Percentiles rank a stretch among this genome's conserved stretches.
Conservation (phyloP, 37 sponge, comb jelly and placozoan genomes). For the Chondrosia reniformis region DNA sequence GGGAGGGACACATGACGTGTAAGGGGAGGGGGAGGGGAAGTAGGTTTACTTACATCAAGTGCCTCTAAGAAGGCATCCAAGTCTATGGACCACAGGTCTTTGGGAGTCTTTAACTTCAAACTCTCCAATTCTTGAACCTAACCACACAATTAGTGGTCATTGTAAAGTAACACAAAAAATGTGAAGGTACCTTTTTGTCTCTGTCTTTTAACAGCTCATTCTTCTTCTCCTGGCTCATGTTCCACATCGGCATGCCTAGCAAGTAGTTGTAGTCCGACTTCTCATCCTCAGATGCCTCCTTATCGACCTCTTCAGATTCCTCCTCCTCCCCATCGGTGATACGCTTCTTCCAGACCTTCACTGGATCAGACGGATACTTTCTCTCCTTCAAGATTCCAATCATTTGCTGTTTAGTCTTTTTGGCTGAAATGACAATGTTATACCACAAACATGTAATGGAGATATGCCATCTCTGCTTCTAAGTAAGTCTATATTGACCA, state of each 20-base stretch:
- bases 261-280: constrained; percentile 84
- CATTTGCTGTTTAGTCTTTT: constrained; percentile 72
- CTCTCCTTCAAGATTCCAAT: constrained; percentile 48
- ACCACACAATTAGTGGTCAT: not conserved
- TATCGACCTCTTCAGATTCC: constrained; percentile 34
- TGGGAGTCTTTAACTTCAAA: constrained; percentile 58
- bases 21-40: not conserved
- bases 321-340: constrained; percentile 13
- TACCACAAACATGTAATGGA: no score
- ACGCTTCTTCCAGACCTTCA: constrained; percentile 83
- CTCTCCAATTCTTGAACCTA: constrained; percentile 63
- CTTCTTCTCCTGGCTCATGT: constrained; percentile 84
- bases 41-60: constrained; percentile 54
- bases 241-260: constrained; percentile 82
- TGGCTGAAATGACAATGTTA: no score
- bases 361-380: constrained; percentile 84
- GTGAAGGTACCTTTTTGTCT: constrained; percentile 67
- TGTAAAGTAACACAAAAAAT: not conserved
- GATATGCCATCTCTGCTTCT: no score
- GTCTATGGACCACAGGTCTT: constrained; percentile 81
- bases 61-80: constrained; percentile 70
- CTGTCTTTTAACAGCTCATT: constrained; percentile 80
- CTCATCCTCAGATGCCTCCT: constrained; percentile 29
- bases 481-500: no score
- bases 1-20: not conserved